A percentile compares a stretch with the other conserved stretches of the same genome.
Evolutionary conservation across 2,888 invertebrate species (phyloP).

Genomic region (Ormyrus rosae): DNA sequence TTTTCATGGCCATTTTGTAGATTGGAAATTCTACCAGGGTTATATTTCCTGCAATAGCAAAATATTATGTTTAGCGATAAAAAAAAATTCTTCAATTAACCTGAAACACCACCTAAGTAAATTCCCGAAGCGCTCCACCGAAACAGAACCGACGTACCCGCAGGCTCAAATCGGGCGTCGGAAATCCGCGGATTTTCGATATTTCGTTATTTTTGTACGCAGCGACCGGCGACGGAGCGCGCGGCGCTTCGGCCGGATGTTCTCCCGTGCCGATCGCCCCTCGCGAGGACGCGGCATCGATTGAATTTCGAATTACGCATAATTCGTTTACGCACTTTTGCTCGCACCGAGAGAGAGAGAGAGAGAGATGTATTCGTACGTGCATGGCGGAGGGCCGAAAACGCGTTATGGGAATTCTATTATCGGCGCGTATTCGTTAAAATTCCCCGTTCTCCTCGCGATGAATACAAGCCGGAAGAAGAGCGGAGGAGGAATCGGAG

Average conservation of each 20-base stretch:
- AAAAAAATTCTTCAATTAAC: too few relatives aligned
- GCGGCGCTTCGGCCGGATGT: not conserved
- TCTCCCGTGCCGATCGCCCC: too few relatives aligned
- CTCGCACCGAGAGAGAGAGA: not conserved
- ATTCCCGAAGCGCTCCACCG: too few relatives aligned
- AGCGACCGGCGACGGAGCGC: not conserved
- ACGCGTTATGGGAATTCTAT: conserved; percentile 66
- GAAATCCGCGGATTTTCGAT: conserved; percentile 14
- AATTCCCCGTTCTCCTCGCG: not conserved
- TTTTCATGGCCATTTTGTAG: too few relatives aligned
- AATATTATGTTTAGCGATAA: too few relatives aligned
- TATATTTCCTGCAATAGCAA: too few relatives aligned
- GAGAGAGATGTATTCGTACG: conserved; percentile 49
- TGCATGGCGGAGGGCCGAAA: conserved; percentile 44
- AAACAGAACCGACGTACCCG: too few relatives aligned
- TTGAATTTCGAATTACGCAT: conserved; percentile 74
- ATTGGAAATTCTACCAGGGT: too few relatives aligned
- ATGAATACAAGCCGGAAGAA: too few relatives aligned
- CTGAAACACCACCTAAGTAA: too few relatives aligned
- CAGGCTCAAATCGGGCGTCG: too few relatives aligned
- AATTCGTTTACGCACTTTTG: conserved; percentile 67
- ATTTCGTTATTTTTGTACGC: conserved; percentile 33
- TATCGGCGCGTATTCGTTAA: conserved; percentile 61
- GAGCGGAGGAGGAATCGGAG: too few relatives aligned
- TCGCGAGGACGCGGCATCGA: conserved; percentile 60